Evolutionary conservation across 2,888 invertebrate genomes (phyloP).

Genomic region (Pseudococcus viburni): DNA sequence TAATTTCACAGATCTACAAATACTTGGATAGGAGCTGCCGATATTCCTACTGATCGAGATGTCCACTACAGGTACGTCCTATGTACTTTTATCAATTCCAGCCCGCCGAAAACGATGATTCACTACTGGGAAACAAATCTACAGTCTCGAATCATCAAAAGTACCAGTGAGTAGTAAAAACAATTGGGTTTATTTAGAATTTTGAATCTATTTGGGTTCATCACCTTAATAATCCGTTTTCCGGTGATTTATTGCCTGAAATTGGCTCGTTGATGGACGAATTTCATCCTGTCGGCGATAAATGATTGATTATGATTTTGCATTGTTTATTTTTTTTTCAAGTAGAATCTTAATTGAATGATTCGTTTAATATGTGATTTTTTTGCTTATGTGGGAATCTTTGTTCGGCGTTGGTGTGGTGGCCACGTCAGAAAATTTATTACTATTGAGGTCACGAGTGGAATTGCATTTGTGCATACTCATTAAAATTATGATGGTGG

Average conservation of each 20-base stretch:
- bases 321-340: no score
- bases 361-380: neutral
- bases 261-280: neutral
- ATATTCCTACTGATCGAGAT: constrained; percentile 79
- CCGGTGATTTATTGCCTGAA: neutral
- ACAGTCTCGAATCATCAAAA: constrained; percentile 77
- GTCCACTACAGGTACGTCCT: constrained; percentile 83
- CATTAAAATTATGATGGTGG: neutral
- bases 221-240: neutral
- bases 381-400: neutral
- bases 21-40: constrained; percentile 78
- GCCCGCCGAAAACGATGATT: constrained; percentile 60
- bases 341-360: neutral
- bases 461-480: neutral
- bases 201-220: neutral
- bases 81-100: constrained; percentile 42
- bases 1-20: constrained; percentile 69
- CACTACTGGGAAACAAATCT: constrained; percentile 84
- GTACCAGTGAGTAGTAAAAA: constrained; percentile 13
- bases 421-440: neutral
- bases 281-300: neutral
- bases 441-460: neutral
- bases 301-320: neutral
- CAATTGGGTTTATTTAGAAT: neutral
- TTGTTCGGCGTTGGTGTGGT: neutral